phyloP scores from a whole-genome alignment of 2,888 invertebrate genomes.

The Macrostomum cliftonense region DNA sequence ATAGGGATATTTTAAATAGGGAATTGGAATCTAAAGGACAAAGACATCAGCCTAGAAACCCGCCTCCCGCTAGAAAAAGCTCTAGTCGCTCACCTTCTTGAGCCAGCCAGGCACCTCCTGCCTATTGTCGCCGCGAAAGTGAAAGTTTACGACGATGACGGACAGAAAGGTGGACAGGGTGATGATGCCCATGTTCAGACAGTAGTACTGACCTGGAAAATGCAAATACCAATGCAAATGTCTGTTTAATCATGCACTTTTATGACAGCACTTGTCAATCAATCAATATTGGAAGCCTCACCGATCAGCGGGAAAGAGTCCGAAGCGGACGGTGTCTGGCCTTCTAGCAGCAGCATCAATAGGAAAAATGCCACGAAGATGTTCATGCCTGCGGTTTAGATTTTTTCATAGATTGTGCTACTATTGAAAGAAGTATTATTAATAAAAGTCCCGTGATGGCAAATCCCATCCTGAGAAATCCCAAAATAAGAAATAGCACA shows the following conservation, averaged over 20 bases:
- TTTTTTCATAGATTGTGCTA: too few species aligned
- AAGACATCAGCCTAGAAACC: too few species aligned
- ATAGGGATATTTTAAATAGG: too few species aligned
- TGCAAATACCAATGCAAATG: too few species aligned
- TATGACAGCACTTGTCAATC: too few species aligned
- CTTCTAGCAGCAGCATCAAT: slow-evolving; percentile 10
- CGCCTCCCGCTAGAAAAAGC: too few species aligned
- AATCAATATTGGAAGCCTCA: background rate
- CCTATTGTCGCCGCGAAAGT: slow-evolving; percentile 6
- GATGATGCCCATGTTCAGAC: slow-evolving; percentile 7
- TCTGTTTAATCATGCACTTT: too few species aligned
- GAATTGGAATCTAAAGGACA: too few species aligned
- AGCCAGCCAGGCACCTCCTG: slow-evolving; percentile 2
- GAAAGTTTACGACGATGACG: slow-evolving; percentile 3
- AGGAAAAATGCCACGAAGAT: slow-evolving; percentile 12
- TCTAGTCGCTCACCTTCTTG: slow-evolving; percentile 3
- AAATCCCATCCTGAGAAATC: too few species aligned
- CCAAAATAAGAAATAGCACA: too few species aligned
- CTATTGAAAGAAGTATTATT: too few species aligned
- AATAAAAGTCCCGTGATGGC: too few species aligned
- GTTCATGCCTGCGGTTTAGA: slow-evolving; percentile 9
- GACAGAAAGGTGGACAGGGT: slow-evolving; percentile 5
- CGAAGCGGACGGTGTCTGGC: slow-evolving; percentile 11
- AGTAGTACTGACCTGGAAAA: slow-evolving; percentile 8
- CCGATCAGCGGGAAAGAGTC: slow-evolving; percentile 10